phyloP scores from a whole-genome alignment of 2,888 invertebrate species.

The Andrena bicolor region DNA sequence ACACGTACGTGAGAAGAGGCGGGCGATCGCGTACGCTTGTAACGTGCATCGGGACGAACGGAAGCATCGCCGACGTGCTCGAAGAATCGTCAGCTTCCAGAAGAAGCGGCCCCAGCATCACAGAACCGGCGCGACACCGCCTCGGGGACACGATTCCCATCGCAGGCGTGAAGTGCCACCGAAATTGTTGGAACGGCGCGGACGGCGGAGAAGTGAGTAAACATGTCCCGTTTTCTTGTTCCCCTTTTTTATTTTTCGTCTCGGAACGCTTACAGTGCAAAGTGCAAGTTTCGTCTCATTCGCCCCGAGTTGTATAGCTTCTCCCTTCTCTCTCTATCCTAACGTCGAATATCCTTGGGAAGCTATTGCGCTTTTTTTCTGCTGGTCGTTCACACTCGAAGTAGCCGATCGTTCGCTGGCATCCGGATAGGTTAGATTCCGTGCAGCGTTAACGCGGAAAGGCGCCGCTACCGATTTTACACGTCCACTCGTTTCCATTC shows the following conservation, averaged over 20 bases:
- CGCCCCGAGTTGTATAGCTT: background rate
- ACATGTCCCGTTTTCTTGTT: constrained; percentile 61
- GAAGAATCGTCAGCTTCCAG: constrained; percentile 16
- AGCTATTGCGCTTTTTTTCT: background rate
- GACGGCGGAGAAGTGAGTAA: constrained; percentile 73
- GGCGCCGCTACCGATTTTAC: background rate
- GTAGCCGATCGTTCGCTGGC: background rate
- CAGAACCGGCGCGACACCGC: constrained; percentile 56
- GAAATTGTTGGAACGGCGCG: constrained; percentile 48
- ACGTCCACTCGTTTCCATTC: no score
- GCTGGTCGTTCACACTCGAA: background rate
- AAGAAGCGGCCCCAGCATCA: constrained; percentile 26
- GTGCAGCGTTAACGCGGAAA: background rate
- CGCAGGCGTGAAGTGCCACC: constrained; percentile 59
- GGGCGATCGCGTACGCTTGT: constrained; percentile 21
- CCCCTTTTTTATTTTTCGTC: constrained; percentile 13
- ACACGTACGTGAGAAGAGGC: constrained; percentile 45
- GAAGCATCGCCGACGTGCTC: constrained; percentile 17
- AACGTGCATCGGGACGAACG: constrained; percentile 13
- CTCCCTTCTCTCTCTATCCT: background rate
- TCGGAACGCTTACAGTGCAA: constrained; percentile 45
- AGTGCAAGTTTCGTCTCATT: constrained; percentile 34
- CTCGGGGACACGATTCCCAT: constrained; percentile 52
- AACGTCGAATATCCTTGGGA: background rate
- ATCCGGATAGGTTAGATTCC: constrained; percentile 48